phyloP scores from a whole-genome alignment of 2,797 vertebrate genomes.

The Ciconia nigra region DNA sequence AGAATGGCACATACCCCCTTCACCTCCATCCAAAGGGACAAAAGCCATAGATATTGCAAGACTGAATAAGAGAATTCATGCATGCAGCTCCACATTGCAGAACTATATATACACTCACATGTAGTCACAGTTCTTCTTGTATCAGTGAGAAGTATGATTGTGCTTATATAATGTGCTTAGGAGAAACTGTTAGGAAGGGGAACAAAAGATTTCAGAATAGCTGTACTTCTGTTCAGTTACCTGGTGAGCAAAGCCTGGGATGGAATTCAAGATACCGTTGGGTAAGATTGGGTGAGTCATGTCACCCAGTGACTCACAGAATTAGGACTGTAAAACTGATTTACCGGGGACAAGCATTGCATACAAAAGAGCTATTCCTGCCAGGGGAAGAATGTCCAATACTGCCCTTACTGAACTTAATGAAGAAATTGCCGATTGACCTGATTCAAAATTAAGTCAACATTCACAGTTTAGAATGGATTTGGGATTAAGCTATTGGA shows the following conservation, averaged over 20 bases:
- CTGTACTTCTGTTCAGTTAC: conserved; percentile 4
- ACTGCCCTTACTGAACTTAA: neutral
- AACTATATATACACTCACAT: neutral
- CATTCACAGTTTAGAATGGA: neutral
- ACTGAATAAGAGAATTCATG: neutral
- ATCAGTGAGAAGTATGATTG: neutral
- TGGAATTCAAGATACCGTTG: neutral
- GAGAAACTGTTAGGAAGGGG: neutral
- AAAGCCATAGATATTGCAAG: neutral
- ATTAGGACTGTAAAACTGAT: neutral
- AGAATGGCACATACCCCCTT: neutral
- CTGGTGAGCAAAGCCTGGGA: neutral
- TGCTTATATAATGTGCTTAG: neutral
- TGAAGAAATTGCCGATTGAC: neutral
- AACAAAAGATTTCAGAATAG: conserved; percentile 52
- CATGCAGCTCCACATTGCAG: neutral
- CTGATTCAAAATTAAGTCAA: neutral
- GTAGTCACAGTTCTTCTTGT: neutral
- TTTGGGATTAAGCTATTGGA: neutral
- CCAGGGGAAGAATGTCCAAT: neutral
- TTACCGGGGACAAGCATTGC: neutral
- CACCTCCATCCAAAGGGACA: neutral
- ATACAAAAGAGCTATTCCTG: neutral
- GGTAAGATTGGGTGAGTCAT: neutral
- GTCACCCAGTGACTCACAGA: neutral